A percentile compares a stretch with the other conserved stretches of the same genome.
phyloP scores from a whole-genome alignment of 92 coral and sea anemone species.

The Umimayanthus kanabou region DNA sequence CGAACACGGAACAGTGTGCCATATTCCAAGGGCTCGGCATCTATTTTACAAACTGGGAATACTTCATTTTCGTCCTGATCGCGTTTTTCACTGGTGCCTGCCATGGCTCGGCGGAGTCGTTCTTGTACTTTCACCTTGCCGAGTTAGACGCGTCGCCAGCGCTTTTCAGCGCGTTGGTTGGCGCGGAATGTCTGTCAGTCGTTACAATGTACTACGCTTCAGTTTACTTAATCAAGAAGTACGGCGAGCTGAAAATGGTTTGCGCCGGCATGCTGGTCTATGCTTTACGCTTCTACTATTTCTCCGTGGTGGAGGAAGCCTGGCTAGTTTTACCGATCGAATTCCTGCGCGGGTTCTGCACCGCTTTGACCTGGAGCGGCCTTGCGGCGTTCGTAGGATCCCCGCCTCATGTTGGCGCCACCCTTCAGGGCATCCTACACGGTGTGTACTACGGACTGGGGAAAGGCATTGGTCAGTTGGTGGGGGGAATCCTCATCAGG shows the following conservation, averaged over 20 bases:
- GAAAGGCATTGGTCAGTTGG: conserved; percentile 83
- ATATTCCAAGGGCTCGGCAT: conserved; percentile 67
- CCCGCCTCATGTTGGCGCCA: conserved; percentile 98
- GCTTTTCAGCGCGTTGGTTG: conserved; percentile 78
- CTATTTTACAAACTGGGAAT: conserved; percentile 72
- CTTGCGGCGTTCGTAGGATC: conserved; percentile 90
- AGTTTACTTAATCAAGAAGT: conserved; percentile 69
- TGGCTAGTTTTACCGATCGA: conserved; percentile 94
- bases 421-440: conserved; percentile 89
- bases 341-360: conserved; percentile 77
- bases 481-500: conserved; percentile 78
- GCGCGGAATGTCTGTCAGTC: conserved; percentile 83
- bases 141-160: conserved; percentile 90
- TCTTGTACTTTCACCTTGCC: conserved; percentile 77
- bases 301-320: conserved; percentile 79
- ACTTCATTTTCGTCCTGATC: conserved; percentile 62
- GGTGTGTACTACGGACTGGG: conserved; percentile 89
- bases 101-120: conserved; percentile 73
- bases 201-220: conserved; percentile 76
- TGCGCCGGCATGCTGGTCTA: conserved; percentile 69
- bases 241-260: conserved; percentile 77
- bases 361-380: conserved; percentile 87
- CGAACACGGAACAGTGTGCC: conserved; percentile 66
- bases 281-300: conserved; percentile 81
- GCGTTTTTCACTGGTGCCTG: conserved; percentile 84